Base-by-base conservation (phyloP, 35 echinoderm and acorn worm genomes). In the Ptychodera flava region DNA sequence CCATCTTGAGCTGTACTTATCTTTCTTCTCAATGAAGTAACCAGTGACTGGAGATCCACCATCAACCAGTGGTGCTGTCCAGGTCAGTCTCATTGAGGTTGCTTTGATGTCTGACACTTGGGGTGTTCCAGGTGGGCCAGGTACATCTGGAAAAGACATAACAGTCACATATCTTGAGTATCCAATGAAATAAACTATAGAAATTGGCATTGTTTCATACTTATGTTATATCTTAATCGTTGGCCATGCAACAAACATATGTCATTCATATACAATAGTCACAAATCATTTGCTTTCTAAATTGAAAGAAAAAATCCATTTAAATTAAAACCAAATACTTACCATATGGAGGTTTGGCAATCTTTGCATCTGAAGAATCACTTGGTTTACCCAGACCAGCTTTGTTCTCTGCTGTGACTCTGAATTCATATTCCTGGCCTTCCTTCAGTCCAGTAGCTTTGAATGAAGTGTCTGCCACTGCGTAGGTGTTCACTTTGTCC, bases 1-100 rank as follows among this genome's bases (percentile, higher is more conserved):
- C 95, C 95, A 97, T 33, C 95, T 88, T 28, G 90, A 76, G 52
- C 85, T 94, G 88, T 88, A 94, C 15, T 83, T 81, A 1, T 97
- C 95, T 64, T 93, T 93, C 33, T 85, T 78, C 32, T 95, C 93
- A 28, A 95, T 77, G 75, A 92, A 78, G 88, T 95, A 95, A 15
- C 85, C 88, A 64, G 89, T 95, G 33, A 95, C 86, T 28, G 93
- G 93, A 32, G 82, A 84, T 16, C 93, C 95, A 81, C 90, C 93
- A 77, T 95, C 93, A 75, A 33, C 80, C 36, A 86, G 36, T 76
- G 93, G 90, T 34, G 90, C 79, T 31, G 90, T 89, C 93, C 93
- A 95, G 32, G 87, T 79, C 16, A 95, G 80, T 78, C 87, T 89
- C 31, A 92, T 89, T 36, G 88, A 37, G 64, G 82, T 95, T 28